Conservation (phyloP, 2,888 invertebrate genomes). For the Melipona beecheii region DNA sequence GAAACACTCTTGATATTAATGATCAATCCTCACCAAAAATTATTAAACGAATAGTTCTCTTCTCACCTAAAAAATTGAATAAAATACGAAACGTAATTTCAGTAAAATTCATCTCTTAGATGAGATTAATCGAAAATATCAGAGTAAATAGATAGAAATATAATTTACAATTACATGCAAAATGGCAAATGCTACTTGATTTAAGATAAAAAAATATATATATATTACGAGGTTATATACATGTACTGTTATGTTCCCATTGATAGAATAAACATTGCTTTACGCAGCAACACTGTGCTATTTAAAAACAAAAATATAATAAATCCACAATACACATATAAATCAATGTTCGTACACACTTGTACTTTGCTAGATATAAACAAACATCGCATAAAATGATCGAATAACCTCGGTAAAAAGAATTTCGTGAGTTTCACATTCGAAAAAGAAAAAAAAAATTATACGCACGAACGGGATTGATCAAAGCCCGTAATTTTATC, state of each 20-base stretch:
- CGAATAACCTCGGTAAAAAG: conserved; percentile 6
- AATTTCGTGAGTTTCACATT: not conserved
- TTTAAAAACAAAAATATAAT: conserved; percentile 1
- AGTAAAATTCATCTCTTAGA: no score
- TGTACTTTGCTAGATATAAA: not conserved
- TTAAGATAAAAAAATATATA: not conserved
- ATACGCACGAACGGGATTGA: not conserved
- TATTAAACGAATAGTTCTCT: conserved; percentile 5
- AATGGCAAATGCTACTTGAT: not conserved
- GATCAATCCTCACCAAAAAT: conserved; percentile 10
- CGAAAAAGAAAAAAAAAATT: not conserved
- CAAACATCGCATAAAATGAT: not conserved
- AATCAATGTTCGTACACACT: not conserved
- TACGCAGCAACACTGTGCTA: not conserved
- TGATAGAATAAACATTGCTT: not conserved
- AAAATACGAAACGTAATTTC: conserved; percentile 10
- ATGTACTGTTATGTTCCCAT: not conserved
- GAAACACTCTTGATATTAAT: conserved; percentile 19
- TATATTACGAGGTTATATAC: conserved; percentile 22
- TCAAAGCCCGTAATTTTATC: not conserved
- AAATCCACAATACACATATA: not conserved
- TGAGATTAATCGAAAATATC: not conserved
- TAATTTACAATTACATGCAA: not conserved
- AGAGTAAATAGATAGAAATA: not conserved
- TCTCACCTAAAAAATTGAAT: conserved; percentile 37